Evolutionary conservation across 1,140 invertebrate species (phyloP).

Genomic region (Drosophila equinoxialis): DNA sequence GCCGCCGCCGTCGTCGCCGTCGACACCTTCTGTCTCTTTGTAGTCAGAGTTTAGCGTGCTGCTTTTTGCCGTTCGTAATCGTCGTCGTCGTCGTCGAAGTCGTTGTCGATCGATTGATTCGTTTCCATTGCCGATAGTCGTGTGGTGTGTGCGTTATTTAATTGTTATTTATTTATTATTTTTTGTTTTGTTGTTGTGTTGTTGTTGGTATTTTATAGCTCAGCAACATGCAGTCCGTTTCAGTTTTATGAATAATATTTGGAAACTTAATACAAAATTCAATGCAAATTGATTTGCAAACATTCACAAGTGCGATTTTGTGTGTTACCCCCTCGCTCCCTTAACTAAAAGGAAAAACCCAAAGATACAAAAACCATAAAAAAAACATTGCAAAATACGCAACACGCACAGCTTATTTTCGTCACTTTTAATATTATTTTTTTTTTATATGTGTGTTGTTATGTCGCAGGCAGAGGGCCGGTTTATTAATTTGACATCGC

Average conservation of each 20-base stretch:
- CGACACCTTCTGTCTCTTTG: constrained; percentile 27
- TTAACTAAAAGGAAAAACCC: constrained; percentile 38
- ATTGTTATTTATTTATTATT: constrained; percentile 22
- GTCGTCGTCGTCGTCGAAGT: constrained; percentile 35
- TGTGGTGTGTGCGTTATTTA: constrained; percentile 41
- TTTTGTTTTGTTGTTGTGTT: constrained; percentile 14
- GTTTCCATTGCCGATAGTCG: constrained; percentile 53
- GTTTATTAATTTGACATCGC: constrained; percentile 79
- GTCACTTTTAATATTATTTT: not conserved
- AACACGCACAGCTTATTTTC: constrained; percentile 28
- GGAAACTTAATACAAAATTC: constrained; percentile 63
- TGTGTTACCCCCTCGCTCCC: constrained; percentile 37
- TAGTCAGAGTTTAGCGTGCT: constrained; percentile 32
- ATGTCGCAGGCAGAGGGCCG: constrained; percentile 58
- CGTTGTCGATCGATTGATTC: constrained; percentile 27
- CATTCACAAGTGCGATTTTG: constrained; percentile 46
- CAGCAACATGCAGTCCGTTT: not conserved
- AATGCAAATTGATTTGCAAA: constrained; percentile 75
- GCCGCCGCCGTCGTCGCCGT: constrained; percentile 5
- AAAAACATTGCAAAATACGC: constrained; percentile 56
- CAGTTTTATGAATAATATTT: constrained; percentile 43
- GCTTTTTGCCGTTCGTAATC: constrained; percentile 18
- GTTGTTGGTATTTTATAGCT: constrained; percentile 7
- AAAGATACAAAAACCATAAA: constrained; percentile 18
- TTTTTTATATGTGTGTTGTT: constrained; percentile 18